phyloP scores from a whole-genome alignment of 2,113 vertebrate genomes.

The Sphyrna mokarran region DNA sequence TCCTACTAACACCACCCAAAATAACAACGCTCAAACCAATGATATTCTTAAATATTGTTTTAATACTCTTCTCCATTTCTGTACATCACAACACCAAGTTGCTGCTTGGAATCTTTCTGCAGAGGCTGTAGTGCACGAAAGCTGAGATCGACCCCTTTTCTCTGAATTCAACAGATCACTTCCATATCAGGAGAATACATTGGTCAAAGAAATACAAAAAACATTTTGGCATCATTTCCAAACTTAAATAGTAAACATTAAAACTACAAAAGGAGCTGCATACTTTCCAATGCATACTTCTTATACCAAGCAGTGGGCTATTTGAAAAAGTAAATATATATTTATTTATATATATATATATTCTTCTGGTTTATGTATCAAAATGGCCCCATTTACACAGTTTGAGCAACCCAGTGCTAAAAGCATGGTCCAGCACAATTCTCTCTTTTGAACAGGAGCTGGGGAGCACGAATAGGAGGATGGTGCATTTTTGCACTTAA shows the following conservation, averaged over 20 bases:
- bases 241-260: constrained; percentile 82
- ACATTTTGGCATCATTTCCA: constrained; percentile 74
- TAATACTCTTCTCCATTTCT: constrained; percentile 84
- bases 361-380: constrained; percentile 63
- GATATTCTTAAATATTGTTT: constrained; percentile 81
- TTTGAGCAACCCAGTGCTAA: constrained; percentile 18
- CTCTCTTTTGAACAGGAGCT: constrained; percentile 10
- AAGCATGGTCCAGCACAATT: constrained; percentile 24
- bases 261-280: constrained; percentile 74
- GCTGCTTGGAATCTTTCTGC: constrained; percentile 73
- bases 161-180: constrained; percentile 57
- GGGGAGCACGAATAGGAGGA: background rate
- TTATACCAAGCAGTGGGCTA: constrained; percentile 69
- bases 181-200: constrained; percentile 76
- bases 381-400: constrained; percentile 69
- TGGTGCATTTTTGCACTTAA: background rate
- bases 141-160: constrained; percentile 50
- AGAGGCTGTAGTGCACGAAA: constrained; percentile 71
- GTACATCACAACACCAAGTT: constrained; percentile 81
- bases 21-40: constrained; percentile 38
- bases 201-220: constrained; percentile 80
- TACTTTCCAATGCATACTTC: constrained; percentile 70
- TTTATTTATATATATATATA: constrained; percentile 71
- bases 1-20: background rate
- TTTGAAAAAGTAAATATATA: constrained; percentile 72